Base-by-base conservation (phyloP, 2,113 vertebrate species). In the Tonatia bakeri region DNA sequence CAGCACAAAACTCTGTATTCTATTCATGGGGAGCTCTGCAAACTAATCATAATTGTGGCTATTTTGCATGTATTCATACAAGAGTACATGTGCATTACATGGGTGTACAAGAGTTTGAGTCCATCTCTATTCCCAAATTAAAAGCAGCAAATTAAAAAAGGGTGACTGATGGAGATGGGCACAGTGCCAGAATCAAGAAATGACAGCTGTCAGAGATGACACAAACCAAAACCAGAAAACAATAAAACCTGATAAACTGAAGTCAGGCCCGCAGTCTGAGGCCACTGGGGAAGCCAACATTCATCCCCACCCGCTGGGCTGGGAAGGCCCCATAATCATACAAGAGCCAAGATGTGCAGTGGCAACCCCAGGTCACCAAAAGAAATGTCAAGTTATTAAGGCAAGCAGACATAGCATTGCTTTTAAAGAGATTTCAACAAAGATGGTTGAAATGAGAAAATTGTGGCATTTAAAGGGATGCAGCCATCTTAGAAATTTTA, bases 321-420 rank as follows among this genome's bases (percentile, higher is more conserved):
- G 20, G 61, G n/a, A 89, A 92, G 72, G n/a, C 43, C 65, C 65
- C 65, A 36, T 0, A n/a, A 54, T 85, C 69, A 65, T 11, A 73
- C 14, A 92, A 69, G 77, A 92, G 47, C 1, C 22, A 33, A 96
- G 12, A 94, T 38, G 28, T n/a, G 17, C 26, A 33, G 8, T 31
- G 6, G 56, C 61, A 40, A 89, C 33, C 87, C 72, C 82, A 50
- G 93, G 76, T 97, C 80, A 95, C 59, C 56, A 87, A 69, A 96
- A 85, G 67, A 95, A 97, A 91, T 40, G 50, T 81, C 94, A 91
- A 52, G 33, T 79, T 75, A 91, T 52, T 54, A 87, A 83, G 64
- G 24, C 77, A 95, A 84, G 93, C 43, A 92, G 75, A 94, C 13
- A 82, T 28, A 6, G 54, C 43, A 11, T 14, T 52, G 33, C 52